Evolutionary conservation across 1,140 invertebrate species (phyloP), one percentile per base, ranked within the genome.

Genomic region (Lordiphosa mommai): DNA sequence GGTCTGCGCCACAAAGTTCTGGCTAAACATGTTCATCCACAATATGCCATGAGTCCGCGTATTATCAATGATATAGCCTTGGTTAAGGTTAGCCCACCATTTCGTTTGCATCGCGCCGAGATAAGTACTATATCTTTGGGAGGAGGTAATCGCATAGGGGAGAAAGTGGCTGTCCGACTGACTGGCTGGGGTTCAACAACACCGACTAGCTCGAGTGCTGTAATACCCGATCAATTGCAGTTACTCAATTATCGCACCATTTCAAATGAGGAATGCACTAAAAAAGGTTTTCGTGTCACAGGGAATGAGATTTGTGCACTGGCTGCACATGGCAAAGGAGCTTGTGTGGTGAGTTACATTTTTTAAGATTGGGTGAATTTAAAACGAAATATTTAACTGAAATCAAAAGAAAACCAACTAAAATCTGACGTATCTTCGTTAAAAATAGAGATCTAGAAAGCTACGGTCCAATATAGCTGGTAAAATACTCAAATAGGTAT

Each of bases 241-340:
- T 63, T 65, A 4, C 57, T 88, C 1, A 40, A 72, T 46, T 88
- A 88, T 34, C 61, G 56, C 16, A 88, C 87, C 38, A 87, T 88
- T 17, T 74, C 87, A 41, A 88, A 88, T 53, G 65, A 68, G 43
- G 86, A 88, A 37, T 88, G 87, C 59, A 68, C 34, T 8, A 60
- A 69, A 34, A 67, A 63, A 40, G 87, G 87, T 13, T 88, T 86
- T 49, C 70, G 69, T 4, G 87, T 88, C 37, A 87, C 86, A 1
- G 41, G 64, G 3, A 88, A 79, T 43, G 89, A 90, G 64, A 87
- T 91, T 41, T 91, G 91, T 33, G 90, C 90, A 2, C 67, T 89
- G 17, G 89, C 88, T 0, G 65, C 71, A 50, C 34, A 36, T 1
- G 90, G 90, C 2, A 80, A 90, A 59, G 90, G 90, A 12, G 89